Evolutionary conservation across 2,888 invertebrate species (phyloP), one percentile per base, ranked within the genome.

Genomic region (Lottia gigantea): DNA sequence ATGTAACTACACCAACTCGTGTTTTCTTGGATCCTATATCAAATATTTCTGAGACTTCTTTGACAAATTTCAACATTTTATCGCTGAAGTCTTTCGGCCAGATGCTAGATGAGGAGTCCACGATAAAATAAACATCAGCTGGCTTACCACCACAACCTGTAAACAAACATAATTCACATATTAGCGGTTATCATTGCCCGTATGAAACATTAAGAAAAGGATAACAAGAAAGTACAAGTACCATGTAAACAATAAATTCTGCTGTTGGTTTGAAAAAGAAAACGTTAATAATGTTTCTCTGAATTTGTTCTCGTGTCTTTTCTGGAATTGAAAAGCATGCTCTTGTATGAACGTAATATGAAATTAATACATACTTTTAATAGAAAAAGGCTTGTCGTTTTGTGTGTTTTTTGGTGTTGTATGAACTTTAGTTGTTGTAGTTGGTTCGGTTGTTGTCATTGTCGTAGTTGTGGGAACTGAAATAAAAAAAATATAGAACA

Each of bases 81-180:
- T 76, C 77, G 70, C 76, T 74, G 76, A 82, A 85, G 71, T 85
- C 80, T 23, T 78, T 77, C 3, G 68, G 71, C 73, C 79, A 77
- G 61, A 85, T 83, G 64, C 83, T 84, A 45, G 76, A 79, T 8
- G 84, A 84, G 1, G 81, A 79, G 67, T 80, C 80, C 46, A 81
- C 66, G 8, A 78, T 71, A 70, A 79, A 82, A 76, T 82, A 76
- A 0, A 79, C 70, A 55, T 81, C 78, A 8, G 84, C 79, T 23
- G 82, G 78, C 26, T 78, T 77, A 62, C 83, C 80, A 25, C 81
- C 76, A 70, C 82, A 82, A 55, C 74, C 82, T 81, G 67, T 19
- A 31, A 16, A 61, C 63, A 40, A 66, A 1, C 19, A 46, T 12
- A 49, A 66, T 31, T 40, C 1, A 25, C 25, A 64, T 45, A 49